Conservation (phyloP, 2,113 vertebrate genomes). For the Phyllopteryx taeniolatus region DNA sequence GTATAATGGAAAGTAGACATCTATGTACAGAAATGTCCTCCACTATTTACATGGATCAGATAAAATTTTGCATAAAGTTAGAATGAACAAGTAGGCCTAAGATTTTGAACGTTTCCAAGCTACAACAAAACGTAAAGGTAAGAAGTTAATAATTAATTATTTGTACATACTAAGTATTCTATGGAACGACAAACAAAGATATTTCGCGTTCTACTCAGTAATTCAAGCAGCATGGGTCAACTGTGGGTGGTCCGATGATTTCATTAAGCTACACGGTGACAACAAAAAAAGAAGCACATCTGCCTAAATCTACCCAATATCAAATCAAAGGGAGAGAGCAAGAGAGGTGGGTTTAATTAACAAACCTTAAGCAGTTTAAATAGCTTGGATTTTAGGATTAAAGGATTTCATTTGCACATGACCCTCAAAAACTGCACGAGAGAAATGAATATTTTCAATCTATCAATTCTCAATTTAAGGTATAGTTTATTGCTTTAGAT, state of each 20-base stretch:
- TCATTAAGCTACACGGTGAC: slow-evolving; percentile 10
- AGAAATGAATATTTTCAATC: background rate
- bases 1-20: too few relatives aligned
- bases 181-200: background rate
- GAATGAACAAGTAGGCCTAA: too few relatives aligned
- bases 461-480: background rate
- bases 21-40: too few relatives aligned
- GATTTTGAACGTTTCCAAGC: too few relatives aligned
- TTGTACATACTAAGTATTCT: background rate
- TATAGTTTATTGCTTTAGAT: background rate
- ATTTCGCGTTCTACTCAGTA: slow-evolving; percentile 1
- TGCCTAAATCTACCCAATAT: slow-evolving; percentile 10
- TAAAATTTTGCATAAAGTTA: too few relatives aligned
- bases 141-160: background rate
- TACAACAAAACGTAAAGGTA: too few relatives aligned
- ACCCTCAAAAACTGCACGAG: background rate
- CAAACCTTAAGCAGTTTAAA: background rate
- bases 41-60: too few relatives aligned
- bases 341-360: slow-evolving; percentile 4
- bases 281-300: slow-evolving; percentile 9
- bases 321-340: slow-evolving; percentile 5
- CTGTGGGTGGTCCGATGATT: slow-evolving; percentile 9
- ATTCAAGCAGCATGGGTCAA: slow-evolving; percentile 4
- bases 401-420: background rate
- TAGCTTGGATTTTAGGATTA: background rate